phyloP scores from a whole-genome alignment of 2,888 invertebrate genomes.

The Celastrina argiolus region DNA sequence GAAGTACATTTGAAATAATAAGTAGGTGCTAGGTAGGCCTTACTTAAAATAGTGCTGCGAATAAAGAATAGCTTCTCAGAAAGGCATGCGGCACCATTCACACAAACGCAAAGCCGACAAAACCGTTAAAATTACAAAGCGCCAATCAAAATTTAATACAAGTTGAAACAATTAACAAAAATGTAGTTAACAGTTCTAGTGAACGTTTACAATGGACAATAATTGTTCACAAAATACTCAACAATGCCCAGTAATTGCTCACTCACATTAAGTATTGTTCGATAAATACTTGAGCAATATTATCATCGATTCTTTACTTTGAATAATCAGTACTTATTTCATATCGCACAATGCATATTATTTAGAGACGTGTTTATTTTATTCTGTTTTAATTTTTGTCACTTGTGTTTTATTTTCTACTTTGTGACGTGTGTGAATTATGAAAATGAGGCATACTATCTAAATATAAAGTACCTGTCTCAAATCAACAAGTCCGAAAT shows the following conservation, averaged over 20 bases:
- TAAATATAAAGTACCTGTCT: too few species aligned
- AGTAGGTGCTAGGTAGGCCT: not conserved
- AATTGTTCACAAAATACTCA: slow-evolving; percentile 13
- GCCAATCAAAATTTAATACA: slow-evolving; percentile 7
- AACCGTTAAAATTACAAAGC: not conserved
- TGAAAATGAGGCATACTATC: too few species aligned
- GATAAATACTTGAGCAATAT: slow-evolving; percentile 20
- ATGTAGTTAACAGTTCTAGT: slow-evolving; percentile 1
- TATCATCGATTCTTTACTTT: slow-evolving; percentile 13
- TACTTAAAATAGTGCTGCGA: not conserved
- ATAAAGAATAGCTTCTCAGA: not conserved
- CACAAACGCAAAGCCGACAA: not conserved
- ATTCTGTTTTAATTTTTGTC: not conserved
- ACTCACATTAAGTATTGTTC: slow-evolving; percentile 18
- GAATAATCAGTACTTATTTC: slow-evolving; percentile 2
- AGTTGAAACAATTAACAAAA: slow-evolving; percentile 12
- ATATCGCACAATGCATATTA: slow-evolving; percentile 13
- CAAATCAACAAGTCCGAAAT: too few species aligned
- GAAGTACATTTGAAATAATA: not conserved
- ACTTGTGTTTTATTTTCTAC: too few species aligned
- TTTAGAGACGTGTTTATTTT: not conserved
- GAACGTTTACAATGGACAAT: slow-evolving; percentile 17
- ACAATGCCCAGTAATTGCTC: slow-evolving; percentile 18
- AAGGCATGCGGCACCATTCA: not conserved
- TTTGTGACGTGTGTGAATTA: too few species aligned